Base-by-base conservation (phyloP, 1,140 invertebrate genomes). In the Atta texana region DNA sequence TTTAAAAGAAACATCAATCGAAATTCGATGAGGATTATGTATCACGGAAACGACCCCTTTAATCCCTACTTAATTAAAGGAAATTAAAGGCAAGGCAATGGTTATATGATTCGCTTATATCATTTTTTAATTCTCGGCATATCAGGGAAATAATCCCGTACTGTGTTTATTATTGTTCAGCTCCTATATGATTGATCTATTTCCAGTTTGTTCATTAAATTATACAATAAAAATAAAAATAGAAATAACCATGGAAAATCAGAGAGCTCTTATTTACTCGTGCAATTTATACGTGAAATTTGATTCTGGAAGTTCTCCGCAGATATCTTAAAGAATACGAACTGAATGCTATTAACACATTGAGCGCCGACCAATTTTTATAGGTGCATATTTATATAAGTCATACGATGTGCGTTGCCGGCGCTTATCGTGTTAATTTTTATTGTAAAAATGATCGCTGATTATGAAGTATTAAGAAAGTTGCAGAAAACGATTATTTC, bases 61-160 rank as follows among this genome's bases (percentile, higher is more conserved):
- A 76, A 85, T 64, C 55, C 57, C 16, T 44, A 18, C 28, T 84
- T 74, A 76, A 85, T 85, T 85, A 76, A 85, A 85, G 57, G 72
- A 49, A 24, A 24, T 24, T 24, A 24, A 24, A 24, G 0, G 44
- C 16, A 18, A 71, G 66, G 53, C n/a, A 66, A 12, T 28, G 12
- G 16, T 14, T 53, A n/a, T 68, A 16, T 80, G 53, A 53, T 68
- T 80, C 28, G 34, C 34, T 72, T 72, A 81, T 71, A 81, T 81
- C 49, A 53, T 24, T 71, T 59, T 66, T 81, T 66, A 34, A 72
- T 49, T 71, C 53, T 34, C 21, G 24, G 16, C 5, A 28, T 71
- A 69, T 44, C n/a, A 59, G 16, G 64, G 28, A 71, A 72, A 34
- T 71, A 44, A 72, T 21, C 3, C 49, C n/a, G 6, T 55, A 31